These are phyloP conservation scores for Eupithecia vulgata DNA, from an alignment of 2,888 invertebrate genomes.

Conservation along the genomic window DNA sequence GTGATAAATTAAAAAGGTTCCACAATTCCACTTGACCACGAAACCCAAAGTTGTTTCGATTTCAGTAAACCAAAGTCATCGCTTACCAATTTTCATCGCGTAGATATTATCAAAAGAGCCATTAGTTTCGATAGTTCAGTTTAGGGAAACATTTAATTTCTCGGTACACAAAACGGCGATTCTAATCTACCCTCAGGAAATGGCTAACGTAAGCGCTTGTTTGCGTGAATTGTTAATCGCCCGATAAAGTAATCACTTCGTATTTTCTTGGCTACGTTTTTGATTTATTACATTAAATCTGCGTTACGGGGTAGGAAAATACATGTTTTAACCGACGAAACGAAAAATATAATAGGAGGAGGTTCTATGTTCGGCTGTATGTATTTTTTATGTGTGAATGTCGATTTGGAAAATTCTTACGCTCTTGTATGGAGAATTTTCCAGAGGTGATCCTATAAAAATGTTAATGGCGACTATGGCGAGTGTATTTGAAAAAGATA, in stretches of 20 bases:
- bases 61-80: constrained; percentile 44
- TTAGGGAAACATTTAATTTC: constrained; percentile 45
- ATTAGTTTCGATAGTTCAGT: constrained; percentile 37
- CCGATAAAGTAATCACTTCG: constrained; percentile 38
- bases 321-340: no score
- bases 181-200: constrained; percentile 44
- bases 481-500: no score
- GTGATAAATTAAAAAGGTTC: not conserved
- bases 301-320: not conserved
- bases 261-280: constrained; percentile 21
- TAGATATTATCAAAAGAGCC: constrained; percentile 35
- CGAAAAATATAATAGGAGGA: no score
- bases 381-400: no score
- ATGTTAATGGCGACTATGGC: no score
- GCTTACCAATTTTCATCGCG: constrained; percentile 24
- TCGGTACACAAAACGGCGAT: constrained; percentile 45
- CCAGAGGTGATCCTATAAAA: no score
- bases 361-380: no score
- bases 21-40: not conserved
- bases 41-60: not conserved
- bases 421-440: no score
- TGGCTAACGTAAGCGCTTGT: constrained; percentile 42
- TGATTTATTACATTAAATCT: constrained; percentile 14
- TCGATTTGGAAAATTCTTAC: no score
- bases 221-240: constrained; percentile 43